A percentile compares a stretch with the other conserved stretches of the same genome.
These are phyloP conservation scores for Nothoprocta perdicaria DNA, from an alignment of 2,113 vertebrate species.

Conservation along the genomic window DNA sequence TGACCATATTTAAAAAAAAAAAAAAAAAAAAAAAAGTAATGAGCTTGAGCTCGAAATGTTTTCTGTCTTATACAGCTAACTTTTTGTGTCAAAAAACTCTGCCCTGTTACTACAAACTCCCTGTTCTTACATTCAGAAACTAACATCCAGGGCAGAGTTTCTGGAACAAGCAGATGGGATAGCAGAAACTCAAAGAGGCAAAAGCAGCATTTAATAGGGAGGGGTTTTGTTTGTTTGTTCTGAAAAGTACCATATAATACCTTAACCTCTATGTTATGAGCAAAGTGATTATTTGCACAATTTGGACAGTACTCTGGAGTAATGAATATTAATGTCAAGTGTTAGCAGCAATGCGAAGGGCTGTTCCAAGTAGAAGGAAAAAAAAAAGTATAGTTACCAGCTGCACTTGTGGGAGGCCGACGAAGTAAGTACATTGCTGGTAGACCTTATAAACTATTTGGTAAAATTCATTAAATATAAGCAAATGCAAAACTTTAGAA, in stretches of 20 bases:
- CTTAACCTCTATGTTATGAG: background rate
- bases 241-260: background rate
- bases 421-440: background rate
- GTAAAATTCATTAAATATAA: conserved; percentile 24
- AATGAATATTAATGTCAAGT: background rate
- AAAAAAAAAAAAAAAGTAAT: too few species aligned
- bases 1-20: background rate
- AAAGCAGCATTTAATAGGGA: background rate
- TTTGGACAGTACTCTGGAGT: background rate
- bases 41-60: background rate
- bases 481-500: background rate
- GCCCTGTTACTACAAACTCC: too few species aligned
- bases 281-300: background rate
- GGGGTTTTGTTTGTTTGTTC: background rate
- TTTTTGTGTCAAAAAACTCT: too few species aligned
- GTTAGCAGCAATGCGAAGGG: background rate
- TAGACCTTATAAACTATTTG: background rate
- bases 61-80: background rate
- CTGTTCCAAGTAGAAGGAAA: background rate
- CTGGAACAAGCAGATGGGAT: background rate
- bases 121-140: background rate
- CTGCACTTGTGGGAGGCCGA: background rate
- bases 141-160: background rate
- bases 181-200: background rate
- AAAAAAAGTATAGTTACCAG: background rate